phyloP scores from a whole-genome alignment of 2,797 vertebrate genomes.

The Aphelocoma californica region DNA sequence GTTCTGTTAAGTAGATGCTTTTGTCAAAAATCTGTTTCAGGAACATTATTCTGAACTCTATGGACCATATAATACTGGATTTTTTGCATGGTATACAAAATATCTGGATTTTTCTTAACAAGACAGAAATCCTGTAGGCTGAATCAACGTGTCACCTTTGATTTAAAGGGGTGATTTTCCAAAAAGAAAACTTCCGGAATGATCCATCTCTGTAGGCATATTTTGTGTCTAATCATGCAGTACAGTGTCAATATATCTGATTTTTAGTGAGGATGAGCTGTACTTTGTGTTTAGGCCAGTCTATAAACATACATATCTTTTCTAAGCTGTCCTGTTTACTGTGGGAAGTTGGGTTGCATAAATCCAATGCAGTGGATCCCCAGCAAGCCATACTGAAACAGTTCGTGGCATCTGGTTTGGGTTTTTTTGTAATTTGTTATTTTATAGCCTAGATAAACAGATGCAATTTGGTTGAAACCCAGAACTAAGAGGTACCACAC shows the following conservation, averaged over 20 bases:
- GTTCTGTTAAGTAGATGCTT: background rate
- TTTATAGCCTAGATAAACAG: background rate
- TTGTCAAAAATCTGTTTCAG: background rate
- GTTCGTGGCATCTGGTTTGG: background rate
- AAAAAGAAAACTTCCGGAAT: background rate
- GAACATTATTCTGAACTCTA: background rate
- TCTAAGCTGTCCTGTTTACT: background rate
- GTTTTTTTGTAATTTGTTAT: background rate
- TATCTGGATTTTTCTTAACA: background rate
- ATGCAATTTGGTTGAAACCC: background rate
- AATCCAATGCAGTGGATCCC: background rate
- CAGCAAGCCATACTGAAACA: background rate
- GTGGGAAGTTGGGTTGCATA: background rate
- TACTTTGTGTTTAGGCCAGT: background rate
- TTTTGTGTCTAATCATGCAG: background rate
- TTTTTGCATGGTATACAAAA: background rate
- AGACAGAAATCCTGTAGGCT: background rate
- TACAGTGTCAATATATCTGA: background rate
- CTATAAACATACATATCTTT: background rate
- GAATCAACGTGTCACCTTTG: background rate
- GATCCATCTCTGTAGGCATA: background rate
- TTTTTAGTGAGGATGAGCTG: background rate
- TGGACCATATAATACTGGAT: background rate
- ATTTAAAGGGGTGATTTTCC: conserved; percentile 8
- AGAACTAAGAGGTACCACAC: accelerated